Evolutionary conservation across 1,140 invertebrate genomes (phyloP), one percentile per base, ranked within the genome.

Genomic region (Temnothorax nylanderi): DNA sequence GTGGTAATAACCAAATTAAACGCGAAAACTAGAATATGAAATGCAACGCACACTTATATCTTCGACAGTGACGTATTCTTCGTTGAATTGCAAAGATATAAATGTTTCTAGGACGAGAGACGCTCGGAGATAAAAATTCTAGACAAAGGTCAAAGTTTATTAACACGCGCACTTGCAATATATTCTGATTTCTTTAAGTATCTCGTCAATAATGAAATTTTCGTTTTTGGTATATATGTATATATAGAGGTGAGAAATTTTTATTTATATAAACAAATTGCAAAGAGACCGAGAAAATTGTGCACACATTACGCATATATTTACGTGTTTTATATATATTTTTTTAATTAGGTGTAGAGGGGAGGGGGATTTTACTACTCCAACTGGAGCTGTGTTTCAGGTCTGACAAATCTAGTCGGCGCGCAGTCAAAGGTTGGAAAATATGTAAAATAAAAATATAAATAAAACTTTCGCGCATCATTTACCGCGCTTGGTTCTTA

Each of bases 1-100:
- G 18, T 41, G n/a, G 16, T 41, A 62, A 75, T 84, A 84, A 71
- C n/a, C 21, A 51, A 47, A 81, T 47, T 54, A 41, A 84, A 74
- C 26, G 26, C 11, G 34, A 84, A 34, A 41, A 82, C 32, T 26
- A 21, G 26, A 60, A 62, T 37, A 18, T 8, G 7, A 84, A 49
- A 44, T 74, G 26, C 10, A 37, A 44, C 3, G 21, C 11, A 37
- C 58, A 74, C 34, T 82, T 82, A 82, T 82, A 82, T 58, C 56
- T 56, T 5, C 13, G 16, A 51, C 26, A 34, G 37, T 82, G 34
- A 56, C 51, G 11, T 26, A 47, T 82, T 16, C 41, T 26, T 41
- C 18, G 7, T 47, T 56, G 21, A 80, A 71, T 71, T 4, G 10
- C 32, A 21, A 75, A 60, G 41, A n/a, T 18, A 34, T 49, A 60